phyloP scores from a whole-genome alignment of 2,888 invertebrate genomes.

The Drosophila koepferae region DNA sequence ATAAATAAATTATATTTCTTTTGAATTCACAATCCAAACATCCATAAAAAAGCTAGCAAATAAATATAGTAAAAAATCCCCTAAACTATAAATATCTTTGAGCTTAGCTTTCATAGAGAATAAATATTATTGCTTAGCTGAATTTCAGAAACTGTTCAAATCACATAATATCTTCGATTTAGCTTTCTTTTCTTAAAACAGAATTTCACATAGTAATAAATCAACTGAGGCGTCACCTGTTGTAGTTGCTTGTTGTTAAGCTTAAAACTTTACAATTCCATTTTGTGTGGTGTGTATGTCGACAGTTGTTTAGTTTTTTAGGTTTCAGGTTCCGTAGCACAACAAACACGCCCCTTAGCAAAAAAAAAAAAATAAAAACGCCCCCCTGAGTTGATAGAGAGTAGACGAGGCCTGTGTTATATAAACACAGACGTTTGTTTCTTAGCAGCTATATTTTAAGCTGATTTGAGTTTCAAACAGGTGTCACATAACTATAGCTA shows the following conservation, averaged over 20 bases:
- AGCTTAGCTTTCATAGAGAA: not conserved
- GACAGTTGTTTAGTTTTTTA: slow-evolving; percentile 59
- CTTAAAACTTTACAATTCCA: slow-evolving; percentile 61
- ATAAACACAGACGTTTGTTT: slow-evolving; percentile 67
- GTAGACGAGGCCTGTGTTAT: slow-evolving; percentile 17
- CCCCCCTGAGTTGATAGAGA: not conserved
- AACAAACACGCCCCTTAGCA: slow-evolving; percentile 1
- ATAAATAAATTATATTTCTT: not conserved
- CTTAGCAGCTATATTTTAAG: slow-evolving; percentile 37
- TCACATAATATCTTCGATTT: slow-evolving; percentile 1
- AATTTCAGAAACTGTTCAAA: not conserved
- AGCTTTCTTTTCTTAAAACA: slow-evolving; percentile 37
- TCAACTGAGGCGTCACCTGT: slow-evolving; percentile 30
- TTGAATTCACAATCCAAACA: not conserved
- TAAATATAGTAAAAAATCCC: not conserved
- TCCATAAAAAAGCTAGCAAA: not conserved
- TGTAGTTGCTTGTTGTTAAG: slow-evolving; percentile 37
- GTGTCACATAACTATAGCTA: slow-evolving; percentile 28
- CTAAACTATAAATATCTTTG: not conserved
- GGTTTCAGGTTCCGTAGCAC: slow-evolving; percentile 39
- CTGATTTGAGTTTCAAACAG: slow-evolving; percentile 69
- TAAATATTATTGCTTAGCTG: slow-evolving; percentile 1
- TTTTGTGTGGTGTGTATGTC: slow-evolving; percentile 34
- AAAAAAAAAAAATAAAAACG: not conserved
- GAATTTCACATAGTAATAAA: slow-evolving; percentile 57